These are phyloP conservation scores for Lacerta bilineata DNA, from an alignment of 2,797 vertebrate genomes.

Conservation along the genomic window DNA sequence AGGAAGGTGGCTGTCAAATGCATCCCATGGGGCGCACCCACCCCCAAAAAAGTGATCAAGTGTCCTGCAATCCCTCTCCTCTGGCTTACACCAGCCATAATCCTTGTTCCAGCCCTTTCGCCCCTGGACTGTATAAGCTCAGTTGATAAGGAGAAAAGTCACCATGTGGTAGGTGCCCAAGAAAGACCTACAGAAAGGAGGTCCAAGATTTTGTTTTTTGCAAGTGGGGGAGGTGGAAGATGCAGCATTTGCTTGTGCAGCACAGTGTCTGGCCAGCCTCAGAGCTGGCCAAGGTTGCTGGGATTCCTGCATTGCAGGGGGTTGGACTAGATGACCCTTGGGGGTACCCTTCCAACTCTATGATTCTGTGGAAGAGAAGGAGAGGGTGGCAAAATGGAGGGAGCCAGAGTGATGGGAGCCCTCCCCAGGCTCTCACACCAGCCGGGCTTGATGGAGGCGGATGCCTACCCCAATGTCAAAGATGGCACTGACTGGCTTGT, in stretches of 20 bases:
- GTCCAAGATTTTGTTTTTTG: background rate
- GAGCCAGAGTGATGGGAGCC: background rate
- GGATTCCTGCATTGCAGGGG: too few species aligned
- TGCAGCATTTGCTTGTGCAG: background rate
- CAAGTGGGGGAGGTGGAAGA: background rate
- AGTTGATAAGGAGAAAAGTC: background rate
- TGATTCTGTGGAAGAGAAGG: too few species aligned
- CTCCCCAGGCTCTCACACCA: background rate
- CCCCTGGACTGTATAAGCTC: background rate
- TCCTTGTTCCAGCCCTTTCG: background rate
- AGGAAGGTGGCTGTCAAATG: background rate
- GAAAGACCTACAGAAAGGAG: background rate
- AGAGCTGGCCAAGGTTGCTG: too few species aligned
- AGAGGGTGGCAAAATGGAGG: background rate
- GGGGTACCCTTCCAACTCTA: too few species aligned
- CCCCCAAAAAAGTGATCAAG: background rate
- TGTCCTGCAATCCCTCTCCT: background rate
- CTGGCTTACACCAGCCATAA: background rate
- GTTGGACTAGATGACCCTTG: too few species aligned
- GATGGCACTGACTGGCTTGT: constrained; percentile 97
- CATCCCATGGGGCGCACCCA: too few species aligned
- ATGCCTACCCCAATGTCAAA: constrained; percentile 89
- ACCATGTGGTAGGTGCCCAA: background rate
- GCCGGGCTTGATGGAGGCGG: background rate
- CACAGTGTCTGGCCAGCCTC: background rate